Evolutionary conservation across 2,888 invertebrate species (phyloP), one percentile per base, ranked within the genome.

Genomic region (Athalia circularis): DNA sequence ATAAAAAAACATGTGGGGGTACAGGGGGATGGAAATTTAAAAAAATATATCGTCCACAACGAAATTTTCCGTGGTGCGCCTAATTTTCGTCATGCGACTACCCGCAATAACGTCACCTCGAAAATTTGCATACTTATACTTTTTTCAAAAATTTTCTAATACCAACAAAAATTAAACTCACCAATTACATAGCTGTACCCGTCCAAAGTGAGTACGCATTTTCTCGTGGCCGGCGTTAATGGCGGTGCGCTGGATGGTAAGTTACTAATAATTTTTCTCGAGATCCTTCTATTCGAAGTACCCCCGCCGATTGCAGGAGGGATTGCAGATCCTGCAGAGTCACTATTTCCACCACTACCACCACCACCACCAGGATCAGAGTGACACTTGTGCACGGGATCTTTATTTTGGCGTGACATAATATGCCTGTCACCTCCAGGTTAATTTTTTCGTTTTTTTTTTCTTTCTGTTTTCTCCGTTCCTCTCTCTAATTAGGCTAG

Each of bases 111-210:
- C 29, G 29, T 29, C 29, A 29, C 29, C 29, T 29, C 29, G 29
- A 29, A 29, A 29, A 29, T 29, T 29, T 29, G 29, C 29, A 29
- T 29, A 29, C 29, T 29, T 29, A n/a, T n/a, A 29, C 29, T 29
- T 29, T 29, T 29, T 29, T 29, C 62, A 43, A 45, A 43, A n/a
- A 65, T 8, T 47, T 43, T 9, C 8, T 45, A 43, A 8, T 52
- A 8, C 54, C 77, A 74, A 65, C 74, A 61, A 64, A 57, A 45
- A 61, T 61, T 43, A 57, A 77, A 92, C 95, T 94, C 91, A 96
- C 96, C 96, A 92, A 96, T 96, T 85, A 96, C 96, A 91, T 96
- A 96, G 82, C 95, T 95, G 92, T 96, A 96, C 86, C 96, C 96
- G 90, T 96, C 96, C 84, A 96, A 92, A 67, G 95, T 96, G 83